Evolutionary conservation across 2,113 vertebrate genomes (phyloP).

Genomic region (Grus americana): DNA sequence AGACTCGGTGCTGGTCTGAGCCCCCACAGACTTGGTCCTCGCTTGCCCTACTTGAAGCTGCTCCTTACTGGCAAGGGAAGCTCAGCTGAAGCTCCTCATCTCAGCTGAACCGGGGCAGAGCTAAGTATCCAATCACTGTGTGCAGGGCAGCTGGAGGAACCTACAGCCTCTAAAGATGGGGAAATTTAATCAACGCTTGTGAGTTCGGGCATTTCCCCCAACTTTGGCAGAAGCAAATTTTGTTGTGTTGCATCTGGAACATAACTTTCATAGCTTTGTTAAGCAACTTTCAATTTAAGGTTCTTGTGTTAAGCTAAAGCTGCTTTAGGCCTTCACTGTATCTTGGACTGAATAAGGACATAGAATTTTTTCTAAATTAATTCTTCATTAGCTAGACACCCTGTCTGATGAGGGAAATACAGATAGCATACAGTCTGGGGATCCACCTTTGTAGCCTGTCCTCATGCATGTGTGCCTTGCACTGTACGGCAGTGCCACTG

Average conservation of each 20-base stretch:
- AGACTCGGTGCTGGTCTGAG: not conserved
- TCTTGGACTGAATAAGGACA: not conserved
- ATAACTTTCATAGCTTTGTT: not conserved
- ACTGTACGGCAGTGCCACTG: not conserved
- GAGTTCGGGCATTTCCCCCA: not conserved
- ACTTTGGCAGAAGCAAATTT: not conserved
- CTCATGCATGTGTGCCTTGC: not conserved
- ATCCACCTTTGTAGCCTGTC: not conserved
- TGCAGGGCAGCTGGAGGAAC: not conserved
- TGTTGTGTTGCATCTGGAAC: not conserved
- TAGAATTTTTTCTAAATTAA: not conserved
- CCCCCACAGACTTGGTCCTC: not conserved
- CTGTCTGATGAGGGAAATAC: not conserved
- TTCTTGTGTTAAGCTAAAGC: not conserved
- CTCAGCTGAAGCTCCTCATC: not conserved
- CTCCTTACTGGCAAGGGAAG: not conserved
- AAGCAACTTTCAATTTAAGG: not conserved
- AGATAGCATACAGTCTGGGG: not conserved
- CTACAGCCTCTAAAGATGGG: fast-evolving
- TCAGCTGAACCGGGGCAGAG: not conserved
- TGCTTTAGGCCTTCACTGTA: not conserved
- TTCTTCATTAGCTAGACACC: not conserved
- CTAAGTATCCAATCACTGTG: not conserved
- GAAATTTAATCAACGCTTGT: not conserved
- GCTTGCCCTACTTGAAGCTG: not conserved